Conservation (phyloP, 1,140 invertebrate species). For the Campoletis sonorensis region DNA sequence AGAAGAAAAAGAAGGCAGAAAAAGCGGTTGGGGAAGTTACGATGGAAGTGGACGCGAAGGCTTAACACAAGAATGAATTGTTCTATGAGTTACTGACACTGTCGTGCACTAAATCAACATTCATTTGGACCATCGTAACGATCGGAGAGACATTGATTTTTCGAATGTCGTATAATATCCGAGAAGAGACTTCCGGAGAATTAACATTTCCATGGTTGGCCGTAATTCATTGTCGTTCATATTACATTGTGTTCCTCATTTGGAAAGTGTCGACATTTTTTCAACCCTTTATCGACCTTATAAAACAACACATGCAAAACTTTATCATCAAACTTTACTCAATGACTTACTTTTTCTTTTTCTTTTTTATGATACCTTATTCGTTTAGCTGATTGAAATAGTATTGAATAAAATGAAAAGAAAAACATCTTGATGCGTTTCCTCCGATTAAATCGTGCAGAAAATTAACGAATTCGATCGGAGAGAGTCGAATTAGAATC, state of each 20-base stretch:
- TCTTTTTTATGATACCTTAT: conserved; percentile 19
- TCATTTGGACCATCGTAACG: conserved; percentile 57
- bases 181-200: conserved; percentile 20
- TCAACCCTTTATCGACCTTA: neutral
- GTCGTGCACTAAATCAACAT: conserved; percentile 59
- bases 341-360: neutral
- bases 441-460: conserved; percentile 6
- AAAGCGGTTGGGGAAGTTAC: conserved; percentile 78
- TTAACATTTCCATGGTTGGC: conserved; percentile 31
- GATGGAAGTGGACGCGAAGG: conserved; percentile 81
- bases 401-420: too few relatives aligned
- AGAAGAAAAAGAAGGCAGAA: conserved; percentile 91
- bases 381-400: conserved; percentile 14
- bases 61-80: conserved; percentile 72
- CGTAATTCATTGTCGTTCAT: conserved; percentile 31
- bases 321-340: conserved; percentile 30
- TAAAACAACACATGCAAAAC: neutral
- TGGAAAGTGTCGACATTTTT: conserved; percentile 43
- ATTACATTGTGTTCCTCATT: conserved; percentile 32
- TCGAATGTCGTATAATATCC: conserved; percentile 41
- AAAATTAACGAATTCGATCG: neutral
- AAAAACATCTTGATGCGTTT: neutral
- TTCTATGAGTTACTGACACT: conserved; percentile 65
- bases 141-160: conserved; percentile 56
- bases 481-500: neutral